Base-by-base conservation (phyloP, 1,140 invertebrate genomes). In the Camponotus floridanus region DNA sequence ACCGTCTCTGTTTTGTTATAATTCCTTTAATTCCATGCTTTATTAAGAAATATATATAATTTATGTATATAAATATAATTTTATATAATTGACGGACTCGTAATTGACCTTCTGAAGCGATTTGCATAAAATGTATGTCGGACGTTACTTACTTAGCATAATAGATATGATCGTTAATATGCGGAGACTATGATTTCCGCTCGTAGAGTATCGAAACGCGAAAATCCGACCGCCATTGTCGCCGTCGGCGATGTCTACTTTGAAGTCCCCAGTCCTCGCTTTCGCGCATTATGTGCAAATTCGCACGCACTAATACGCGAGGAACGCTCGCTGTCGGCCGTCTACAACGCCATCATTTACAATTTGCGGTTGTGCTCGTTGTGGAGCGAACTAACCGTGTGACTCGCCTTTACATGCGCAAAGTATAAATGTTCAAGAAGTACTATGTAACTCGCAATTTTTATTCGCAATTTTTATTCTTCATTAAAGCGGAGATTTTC, bases 271-370 rank as follows among this genome's bases (percentile, higher is more conserved):
- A 76, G 71, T n/a, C n/a, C 71, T 55, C 42, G 79, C 57, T 90
- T 86, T 74, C 51, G 85, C 61, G 21, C 55, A 92, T 92, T 92
- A 91, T 91, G 86, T 91, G 87, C 86, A 91, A 91, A 91, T 92
- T 89, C 51, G 68, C 36, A 81, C 65, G 45, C 81, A 21, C 45
- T 13, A 42, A 42, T 39, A 57, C 26, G 36, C 39, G 26, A 73
- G 61, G 1, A 21, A n/a, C 18, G 57, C 9, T 57, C 57, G 59
- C 64, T 26, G 26, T 36, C 79, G 55, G 36, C 48, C 78, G 33
- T 80, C 74, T 73, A 36, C 68, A 83, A 62, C 55, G 57, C 79
- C 55, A 51, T 83, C 83, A 80, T 88, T 87, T 79, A 85, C 68
- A 59, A 73, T 61, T 67, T 61, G 68, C 48, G 42, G 59, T 68